Conservation (phyloP, 2,888 invertebrate species). For the Leptarthrus brevirostris region DNA sequence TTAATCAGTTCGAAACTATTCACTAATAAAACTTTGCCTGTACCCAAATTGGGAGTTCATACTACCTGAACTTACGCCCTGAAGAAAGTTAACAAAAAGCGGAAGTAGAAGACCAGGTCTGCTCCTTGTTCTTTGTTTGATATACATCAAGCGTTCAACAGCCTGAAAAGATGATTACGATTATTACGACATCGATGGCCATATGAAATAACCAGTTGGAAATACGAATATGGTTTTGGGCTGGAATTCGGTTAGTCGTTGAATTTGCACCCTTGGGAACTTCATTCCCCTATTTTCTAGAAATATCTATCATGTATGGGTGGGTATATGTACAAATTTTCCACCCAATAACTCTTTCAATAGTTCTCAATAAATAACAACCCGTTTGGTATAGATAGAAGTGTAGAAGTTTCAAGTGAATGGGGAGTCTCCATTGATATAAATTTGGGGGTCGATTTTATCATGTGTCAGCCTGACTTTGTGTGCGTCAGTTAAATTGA, state of each 20-base stretch:
- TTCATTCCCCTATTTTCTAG: not conserved
- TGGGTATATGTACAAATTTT: constrained; percentile 24
- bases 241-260: not conserved
- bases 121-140: constrained; percentile 12
- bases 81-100: not conserved
- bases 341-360: constrained; percentile 29
- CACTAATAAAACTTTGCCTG: constrained; percentile 11
- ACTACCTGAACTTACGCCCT: constrained; percentile 14
- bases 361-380: constrained; percentile 37
- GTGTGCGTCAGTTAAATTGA: not conserved
- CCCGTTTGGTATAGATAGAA: not conserved
- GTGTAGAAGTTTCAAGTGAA: not conserved
- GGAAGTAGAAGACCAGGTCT: not conserved
- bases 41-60: constrained; percentile 1
- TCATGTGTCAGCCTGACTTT: constrained; percentile 13
- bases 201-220: not conserved
- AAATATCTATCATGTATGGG: not conserved
- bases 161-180: constrained; percentile 26
- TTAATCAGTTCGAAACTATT: no score
- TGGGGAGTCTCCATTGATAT: not conserved
- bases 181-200: constrained; percentile 1
- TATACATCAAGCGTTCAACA: constrained; percentile 2
- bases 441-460: constrained; percentile 26
- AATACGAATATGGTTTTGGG: not conserved
- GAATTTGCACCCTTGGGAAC: not conserved